These are phyloP conservation scores for Agrotis exclamationis DNA, from an alignment of 2,888 invertebrate species.

Conservation along the genomic window DNA sequence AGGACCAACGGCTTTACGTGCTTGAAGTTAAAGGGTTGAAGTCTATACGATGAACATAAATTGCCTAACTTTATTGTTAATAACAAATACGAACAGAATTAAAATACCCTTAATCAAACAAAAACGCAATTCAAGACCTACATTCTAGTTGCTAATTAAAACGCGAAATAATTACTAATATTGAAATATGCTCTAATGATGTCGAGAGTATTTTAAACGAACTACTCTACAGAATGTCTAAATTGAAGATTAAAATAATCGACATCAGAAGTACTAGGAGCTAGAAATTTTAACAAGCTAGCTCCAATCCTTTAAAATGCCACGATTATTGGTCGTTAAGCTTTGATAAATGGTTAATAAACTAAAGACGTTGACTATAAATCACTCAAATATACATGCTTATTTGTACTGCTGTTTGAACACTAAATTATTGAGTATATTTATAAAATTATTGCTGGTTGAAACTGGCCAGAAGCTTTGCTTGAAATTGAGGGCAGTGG, in stretches of 20 bases:
- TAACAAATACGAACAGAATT: constrained; percentile 21
- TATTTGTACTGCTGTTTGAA: constrained; percentile 63
- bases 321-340: constrained; percentile 84
- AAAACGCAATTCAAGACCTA: constrained; percentile 38
- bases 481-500: constrained; percentile 4
- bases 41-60: constrained; percentile 9
- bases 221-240: constrained; percentile 58
- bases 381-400: constrained; percentile 73
- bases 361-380: constrained; percentile 78
- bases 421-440: constrained; percentile 58
- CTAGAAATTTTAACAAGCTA: constrained; percentile 80
- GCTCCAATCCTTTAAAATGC: constrained; percentile 77
- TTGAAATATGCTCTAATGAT: constrained; percentile 61
- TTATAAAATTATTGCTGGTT: constrained; percentile 50
- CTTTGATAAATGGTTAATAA: constrained; percentile 87
- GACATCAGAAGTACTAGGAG: constrained; percentile 69
- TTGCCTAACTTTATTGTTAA: constrained; percentile 5
- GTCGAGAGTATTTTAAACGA: constrained; percentile 56
- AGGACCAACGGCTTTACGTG: too few species aligned
- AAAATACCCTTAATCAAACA: constrained; percentile 34
- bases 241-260: constrained; percentile 71
- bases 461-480: constrained; percentile 14
- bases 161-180: constrained; percentile 50
- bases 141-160: constrained; percentile 51
- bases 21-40: too few species aligned